These are phyloP conservation scores for Cryptosula pallasiana DNA, from an alignment of 2,888 invertebrate species.

Conservation along the genomic window DNA sequence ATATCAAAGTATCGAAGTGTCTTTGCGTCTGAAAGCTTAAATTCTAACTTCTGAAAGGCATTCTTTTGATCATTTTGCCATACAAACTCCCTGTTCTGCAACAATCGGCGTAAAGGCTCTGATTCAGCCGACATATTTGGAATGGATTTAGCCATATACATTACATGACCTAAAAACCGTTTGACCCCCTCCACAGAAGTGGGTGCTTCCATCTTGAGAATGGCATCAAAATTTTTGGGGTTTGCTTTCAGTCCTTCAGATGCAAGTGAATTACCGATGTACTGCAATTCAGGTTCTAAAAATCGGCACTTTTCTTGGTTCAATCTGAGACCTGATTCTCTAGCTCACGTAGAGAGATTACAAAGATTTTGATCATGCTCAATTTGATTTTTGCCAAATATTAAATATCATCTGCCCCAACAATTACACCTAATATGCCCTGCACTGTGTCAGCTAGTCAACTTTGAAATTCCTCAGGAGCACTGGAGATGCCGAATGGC, in stretches of 20 bases:
- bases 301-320: neutral
- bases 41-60: neutral
- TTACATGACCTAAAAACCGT: neutral
- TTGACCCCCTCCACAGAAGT: neutral
- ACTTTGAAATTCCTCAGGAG: neutral
- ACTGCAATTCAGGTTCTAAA: neutral
- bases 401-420: neutral
- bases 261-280: neutral
- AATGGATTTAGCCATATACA: neutral
- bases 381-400: neutral
- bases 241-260: neutral
- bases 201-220: neutral
- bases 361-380: neutral
- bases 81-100: neutral
- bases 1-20: neutral
- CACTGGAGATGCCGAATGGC: neutral
- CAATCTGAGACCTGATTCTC: neutral
- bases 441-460: neutral
- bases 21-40: neutral
- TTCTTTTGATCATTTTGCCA: neutral
- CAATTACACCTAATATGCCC: neutral
- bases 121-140: neutral
- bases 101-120: neutral
- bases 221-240: neutral
- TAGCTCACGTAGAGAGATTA: neutral